Conservation (phyloP, 2,113 vertebrate genomes). For the Percina caprodes region DNA sequence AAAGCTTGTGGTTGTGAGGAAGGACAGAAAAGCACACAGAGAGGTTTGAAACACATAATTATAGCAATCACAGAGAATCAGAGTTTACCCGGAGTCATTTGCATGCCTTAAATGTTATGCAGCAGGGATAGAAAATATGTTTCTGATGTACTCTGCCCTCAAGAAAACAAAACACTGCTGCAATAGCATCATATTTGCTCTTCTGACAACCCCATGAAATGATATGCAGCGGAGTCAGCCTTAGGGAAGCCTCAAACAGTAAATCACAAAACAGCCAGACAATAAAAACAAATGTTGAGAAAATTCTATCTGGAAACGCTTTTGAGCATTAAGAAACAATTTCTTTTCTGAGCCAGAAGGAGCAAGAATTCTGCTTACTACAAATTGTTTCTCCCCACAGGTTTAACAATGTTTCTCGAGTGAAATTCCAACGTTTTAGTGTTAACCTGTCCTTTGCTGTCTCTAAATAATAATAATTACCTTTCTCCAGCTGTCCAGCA, state of each 20-base stretch:
- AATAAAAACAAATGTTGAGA: slow-evolving; percentile 46
- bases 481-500: slow-evolving; percentile 75
- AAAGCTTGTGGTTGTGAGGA: slow-evolving; percentile 30
- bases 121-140: slow-evolving; percentile 44
- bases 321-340: not conserved
- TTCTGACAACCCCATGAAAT: slow-evolving; percentile 34
- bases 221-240: slow-evolving; percentile 24
- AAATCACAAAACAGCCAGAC: slow-evolving; percentile 45
- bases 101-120: slow-evolving; percentile 48
- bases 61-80: slow-evolving; percentile 32
- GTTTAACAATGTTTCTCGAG: not conserved
- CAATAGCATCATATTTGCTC: slow-evolving; percentile 42
- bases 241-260: slow-evolving; percentile 17
- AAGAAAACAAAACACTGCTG: slow-evolving; percentile 51
- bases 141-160: slow-evolving; percentile 45
- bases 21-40: slow-evolving; percentile 25
- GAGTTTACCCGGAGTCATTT: slow-evolving; percentile 38
- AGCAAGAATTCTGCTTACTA: too few species aligned
- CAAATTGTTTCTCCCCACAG: not conserved
- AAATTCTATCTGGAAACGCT: slow-evolving; percentile 11
- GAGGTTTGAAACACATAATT: slow-evolving; percentile 53
- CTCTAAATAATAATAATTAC: slow-evolving; percentile 51
- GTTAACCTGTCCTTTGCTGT: not conserved
- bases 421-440: not conserved
- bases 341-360: slow-evolving; percentile 19